Conservation (phyloP, 2,888 invertebrate species). For the Troglohyphantes excavatus region DNA sequence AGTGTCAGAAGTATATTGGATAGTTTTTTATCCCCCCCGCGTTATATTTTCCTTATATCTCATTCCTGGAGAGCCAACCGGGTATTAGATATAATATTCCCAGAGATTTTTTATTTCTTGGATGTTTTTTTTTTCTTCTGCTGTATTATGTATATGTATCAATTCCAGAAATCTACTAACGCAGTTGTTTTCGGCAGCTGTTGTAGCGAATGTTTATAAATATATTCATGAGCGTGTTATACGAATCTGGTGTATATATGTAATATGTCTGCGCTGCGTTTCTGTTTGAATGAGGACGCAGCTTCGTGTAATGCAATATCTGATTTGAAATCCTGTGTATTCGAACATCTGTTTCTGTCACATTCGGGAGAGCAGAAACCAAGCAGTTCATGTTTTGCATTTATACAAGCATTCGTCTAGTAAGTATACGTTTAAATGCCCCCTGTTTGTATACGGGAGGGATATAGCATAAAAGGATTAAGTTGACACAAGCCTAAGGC, state of each 20-base stretch:
- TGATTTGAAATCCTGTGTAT: conserved; percentile 13
- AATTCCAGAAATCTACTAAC: conserved; percentile 67
- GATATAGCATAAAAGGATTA: too few relatives aligned
- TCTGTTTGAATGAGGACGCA: conserved; percentile 3
- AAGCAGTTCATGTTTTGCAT: conserved; percentile 18
- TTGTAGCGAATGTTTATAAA: conserved; percentile 68
- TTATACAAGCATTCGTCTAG: conserved; percentile 13
- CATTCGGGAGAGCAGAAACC: background rate
- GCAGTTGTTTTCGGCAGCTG: conserved; percentile 61
- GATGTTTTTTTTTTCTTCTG: conserved; percentile 36
- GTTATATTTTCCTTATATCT: conserved; percentile 60
- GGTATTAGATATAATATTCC: conserved; percentile 68
- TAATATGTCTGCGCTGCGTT: conserved; percentile 46
- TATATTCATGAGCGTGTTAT: conserved; percentile 71
- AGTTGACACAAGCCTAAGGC: too few relatives aligned
- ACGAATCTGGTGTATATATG: conserved; percentile 58
- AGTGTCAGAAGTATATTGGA: conserved; percentile 73
- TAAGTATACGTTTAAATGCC: background rate
- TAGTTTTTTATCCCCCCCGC: conserved; percentile 64
- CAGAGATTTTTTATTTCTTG: conserved; percentile 45
- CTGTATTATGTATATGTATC: conserved; percentile 74
- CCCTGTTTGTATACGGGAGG: too few relatives aligned
- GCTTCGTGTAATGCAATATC: conserved; percentile 40
- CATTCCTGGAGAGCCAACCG: conserved; percentile 37
- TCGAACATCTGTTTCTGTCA: background rate